Percentiles rank a stretch among this genome's conserved stretches.
Conservation (phyloP, 1,140 invertebrate genomes). For the Cotesia vestalis region DNA sequence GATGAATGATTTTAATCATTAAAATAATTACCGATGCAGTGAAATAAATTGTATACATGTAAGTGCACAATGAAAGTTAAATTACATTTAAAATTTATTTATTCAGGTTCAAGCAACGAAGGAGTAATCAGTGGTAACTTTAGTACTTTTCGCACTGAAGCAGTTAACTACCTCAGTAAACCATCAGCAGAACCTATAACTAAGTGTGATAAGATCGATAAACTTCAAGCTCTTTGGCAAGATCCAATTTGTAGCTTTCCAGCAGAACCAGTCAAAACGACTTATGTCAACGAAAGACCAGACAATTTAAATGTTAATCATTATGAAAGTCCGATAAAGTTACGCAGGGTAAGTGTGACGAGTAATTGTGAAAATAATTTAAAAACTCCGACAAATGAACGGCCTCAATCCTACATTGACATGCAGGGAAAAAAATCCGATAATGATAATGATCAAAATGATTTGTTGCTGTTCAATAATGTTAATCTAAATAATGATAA, state of each 20-base stretch:
- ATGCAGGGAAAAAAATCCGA: constrained; percentile 57
- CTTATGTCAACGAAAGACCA: constrained; percentile 57
- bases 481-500: constrained; percentile 32
- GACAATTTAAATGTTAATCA: constrained; percentile 51
- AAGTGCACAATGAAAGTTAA: neutral
- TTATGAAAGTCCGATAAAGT: constrained; percentile 66
- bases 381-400: constrained; percentile 55
- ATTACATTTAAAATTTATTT: constrained; percentile 14
- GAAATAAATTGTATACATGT: too few species aligned
- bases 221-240: constrained; percentile 60
- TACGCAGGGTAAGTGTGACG: constrained; percentile 52
- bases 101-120: constrained; percentile 39
- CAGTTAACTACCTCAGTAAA: constrained; percentile 60
- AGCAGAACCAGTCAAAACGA: constrained; percentile 44
- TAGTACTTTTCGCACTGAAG: constrained; percentile 45
- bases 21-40: too few species aligned
- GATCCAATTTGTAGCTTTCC: constrained; percentile 48
- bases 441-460: constrained; percentile 30
- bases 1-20: too few species aligned
- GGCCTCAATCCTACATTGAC: constrained; percentile 65
- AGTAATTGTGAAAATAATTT: constrained; percentile 60
- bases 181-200: constrained; percentile 53
- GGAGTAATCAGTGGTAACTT: constrained; percentile 35
- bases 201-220: constrained; percentile 64
- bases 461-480: constrained; percentile 52